Evolutionary conservation across 2,113 vertebrate genomes (phyloP), one percentile per base, ranked within the genome.

Genomic region (Cinclus cinclus): DNA sequence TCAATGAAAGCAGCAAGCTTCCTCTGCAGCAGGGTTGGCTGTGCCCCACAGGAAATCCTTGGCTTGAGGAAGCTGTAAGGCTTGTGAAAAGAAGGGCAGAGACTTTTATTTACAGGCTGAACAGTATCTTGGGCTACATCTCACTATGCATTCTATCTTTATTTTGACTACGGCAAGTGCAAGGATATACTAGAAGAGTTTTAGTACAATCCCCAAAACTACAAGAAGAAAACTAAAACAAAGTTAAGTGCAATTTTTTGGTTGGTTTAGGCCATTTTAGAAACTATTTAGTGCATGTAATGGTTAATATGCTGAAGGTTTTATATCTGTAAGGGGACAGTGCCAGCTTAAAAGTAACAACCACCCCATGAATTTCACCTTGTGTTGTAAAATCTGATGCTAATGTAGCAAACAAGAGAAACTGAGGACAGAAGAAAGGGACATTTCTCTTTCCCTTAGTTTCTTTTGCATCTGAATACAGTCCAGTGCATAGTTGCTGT

Each of bases 21-120:
- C 92, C 92, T 90, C 64, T 95, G 83, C 87, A 82, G 84, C 84
- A 96, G 88, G 85, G 95, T 95, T 96, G 96, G 90, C 84, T 96
- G 80, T 84, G 92, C 96, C 95, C 85, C 95, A 95, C 71, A 97
- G 95, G 96, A 95, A 98, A 97, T 89, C 67, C 68, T 86, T 77
- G 39, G 69, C 91, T 63, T 64, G 83, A 94, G 94, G 91, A 92
- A 97, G 93, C 77, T 76, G 73, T 89, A 87, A 71, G 60, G 71
- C 90, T 92, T 59, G 84, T 77, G 86, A 91, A 91, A 95, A 92
- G 78, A 96, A 94, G 74, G 83, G 74, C 76, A 95, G 95, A 95
- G 27, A 30, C 83, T 92, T 95, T 71, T 81, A 87, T 85, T 95
- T 94, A 92, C 55, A 68, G 46, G 68, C 64, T 68, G 83, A 89